Evolutionary conservation across 2,888 invertebrate genomes (phyloP).

Genomic region (Pegoplata infirma): DNA sequence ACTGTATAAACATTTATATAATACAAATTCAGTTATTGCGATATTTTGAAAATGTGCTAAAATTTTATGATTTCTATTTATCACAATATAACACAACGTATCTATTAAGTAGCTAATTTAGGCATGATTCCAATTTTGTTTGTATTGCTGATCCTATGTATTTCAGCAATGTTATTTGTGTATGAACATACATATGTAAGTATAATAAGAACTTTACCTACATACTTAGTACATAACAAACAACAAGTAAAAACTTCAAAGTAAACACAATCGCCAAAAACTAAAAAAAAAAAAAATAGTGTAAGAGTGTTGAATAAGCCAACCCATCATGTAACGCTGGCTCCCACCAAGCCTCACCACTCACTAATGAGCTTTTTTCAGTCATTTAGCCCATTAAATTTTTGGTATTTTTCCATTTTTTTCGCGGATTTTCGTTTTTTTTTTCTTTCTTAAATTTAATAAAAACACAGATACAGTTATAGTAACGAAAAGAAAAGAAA

Average conservation of each 20-base stretch:
- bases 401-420: not conserved
- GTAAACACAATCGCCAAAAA: slow-evolving; percentile 3
- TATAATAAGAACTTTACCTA: not conserved
- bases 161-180: not conserved
- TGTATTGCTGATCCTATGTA: not conserved
- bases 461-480: not conserved
- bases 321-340: not conserved
- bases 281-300: not conserved
- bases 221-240: not conserved
- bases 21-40: not conserved
- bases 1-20: too few relatives aligned
- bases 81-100: slow-evolving; percentile 5
- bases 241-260: slow-evolving; percentile 31
- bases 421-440: too few relatives aligned
- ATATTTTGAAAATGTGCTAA: slow-evolving; percentile 1
- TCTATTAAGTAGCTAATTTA: slow-evolving; percentile 29
- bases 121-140: slow-evolving; percentile 32
- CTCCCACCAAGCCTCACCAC: slow-evolving; percentile 7
- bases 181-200: not conserved
- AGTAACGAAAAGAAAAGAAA: not conserved
- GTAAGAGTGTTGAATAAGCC: not conserved
- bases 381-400: not conserved
- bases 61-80: slow-evolving; percentile 12
- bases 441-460: not conserved
- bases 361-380: slow-evolving; percentile 27